These are phyloP conservation scores for Popillia japonica DNA, from an alignment of 1,140 invertebrate genomes.

Conservation along the genomic window DNA sequence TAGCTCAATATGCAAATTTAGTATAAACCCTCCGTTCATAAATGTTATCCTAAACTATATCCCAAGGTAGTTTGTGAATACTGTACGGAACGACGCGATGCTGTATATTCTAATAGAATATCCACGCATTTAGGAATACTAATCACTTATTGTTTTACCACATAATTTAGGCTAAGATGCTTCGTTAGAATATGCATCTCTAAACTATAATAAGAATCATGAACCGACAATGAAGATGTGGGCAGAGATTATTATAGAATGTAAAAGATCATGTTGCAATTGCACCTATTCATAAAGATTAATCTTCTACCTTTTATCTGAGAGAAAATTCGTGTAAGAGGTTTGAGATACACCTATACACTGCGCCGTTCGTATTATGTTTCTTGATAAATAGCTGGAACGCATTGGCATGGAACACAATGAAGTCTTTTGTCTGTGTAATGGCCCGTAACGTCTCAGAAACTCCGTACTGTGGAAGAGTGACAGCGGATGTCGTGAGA, in stretches of 20 bases:
- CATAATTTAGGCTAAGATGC: not conserved
- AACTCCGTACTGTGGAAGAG: not conserved
- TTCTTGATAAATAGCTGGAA: slow-evolving; percentile 35
- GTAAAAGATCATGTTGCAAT: slow-evolving; percentile 6
- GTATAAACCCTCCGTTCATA: slow-evolving; percentile 13
- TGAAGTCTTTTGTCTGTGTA: slow-evolving; percentile 28
- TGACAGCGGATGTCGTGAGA: not conserved
- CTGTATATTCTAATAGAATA: not conserved
- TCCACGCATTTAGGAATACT: not conserved
- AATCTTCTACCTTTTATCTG: not conserved
- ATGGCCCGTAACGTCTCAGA: slow-evolving; percentile 28
- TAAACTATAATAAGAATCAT: too few species aligned
- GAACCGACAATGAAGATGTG: slow-evolving; percentile 6
- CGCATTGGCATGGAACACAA: slow-evolving; percentile 22
- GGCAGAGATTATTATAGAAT: not conserved
- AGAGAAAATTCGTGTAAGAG: not conserved
- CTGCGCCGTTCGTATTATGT: slow-evolving; percentile 6
- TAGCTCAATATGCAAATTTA: slow-evolving; percentile 20
- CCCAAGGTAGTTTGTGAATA: slow-evolving; percentile 1
- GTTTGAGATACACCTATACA: slow-evolving; percentile 9
- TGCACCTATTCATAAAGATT: not conserved
- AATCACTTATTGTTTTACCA: not conserved
- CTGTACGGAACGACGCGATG: not conserved
- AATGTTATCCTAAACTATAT: slow-evolving; percentile 31
- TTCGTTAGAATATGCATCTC: too few species aligned